Percentiles rank a stretch among this genome's conserved stretches.
Evolutionary conservation across 2,797 vertebrate genomes (phyloP).

Genomic region (Brotogeris chrysoptera): DNA sequence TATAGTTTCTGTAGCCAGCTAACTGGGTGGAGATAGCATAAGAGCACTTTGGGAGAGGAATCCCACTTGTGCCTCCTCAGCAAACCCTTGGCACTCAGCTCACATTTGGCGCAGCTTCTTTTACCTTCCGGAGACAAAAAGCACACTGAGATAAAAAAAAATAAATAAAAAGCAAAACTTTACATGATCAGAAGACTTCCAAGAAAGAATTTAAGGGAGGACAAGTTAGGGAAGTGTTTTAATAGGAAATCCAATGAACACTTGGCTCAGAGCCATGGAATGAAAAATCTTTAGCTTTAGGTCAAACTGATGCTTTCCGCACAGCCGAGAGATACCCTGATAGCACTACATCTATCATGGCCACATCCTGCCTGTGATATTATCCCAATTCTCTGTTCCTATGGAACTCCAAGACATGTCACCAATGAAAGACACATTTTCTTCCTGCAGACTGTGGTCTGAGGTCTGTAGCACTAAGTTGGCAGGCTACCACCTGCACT

Average conservation of each 20-base stretch:
- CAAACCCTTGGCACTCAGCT: background rate
- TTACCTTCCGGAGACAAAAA: background rate
- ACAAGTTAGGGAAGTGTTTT: background rate
- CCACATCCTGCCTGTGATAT: background rate
- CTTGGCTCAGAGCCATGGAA: background rate
- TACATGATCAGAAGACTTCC: background rate
- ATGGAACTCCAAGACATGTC: background rate
- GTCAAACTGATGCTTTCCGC: background rate
- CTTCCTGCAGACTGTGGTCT: background rate
- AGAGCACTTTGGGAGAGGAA: background rate
- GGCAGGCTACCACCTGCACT: background rate
- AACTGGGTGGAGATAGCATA: background rate
- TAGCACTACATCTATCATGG: background rate
- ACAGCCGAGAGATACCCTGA: no score
- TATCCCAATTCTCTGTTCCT: background rate
- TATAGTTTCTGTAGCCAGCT: background rate
- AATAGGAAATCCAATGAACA: background rate
- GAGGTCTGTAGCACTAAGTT: background rate
- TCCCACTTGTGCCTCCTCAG: background rate
- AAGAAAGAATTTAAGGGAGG: background rate
- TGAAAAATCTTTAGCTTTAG: background rate
- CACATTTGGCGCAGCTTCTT: background rate
- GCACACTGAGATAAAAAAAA: background rate
- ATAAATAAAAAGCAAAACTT: background rate
- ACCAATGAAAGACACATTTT: background rate